A percentile compares a stretch with the other conserved stretches of the same genome.
These are phyloP conservation scores for Ischnura elegans DNA, from an alignment of 2,888 invertebrate species.

Conservation along the genomic window DNA sequence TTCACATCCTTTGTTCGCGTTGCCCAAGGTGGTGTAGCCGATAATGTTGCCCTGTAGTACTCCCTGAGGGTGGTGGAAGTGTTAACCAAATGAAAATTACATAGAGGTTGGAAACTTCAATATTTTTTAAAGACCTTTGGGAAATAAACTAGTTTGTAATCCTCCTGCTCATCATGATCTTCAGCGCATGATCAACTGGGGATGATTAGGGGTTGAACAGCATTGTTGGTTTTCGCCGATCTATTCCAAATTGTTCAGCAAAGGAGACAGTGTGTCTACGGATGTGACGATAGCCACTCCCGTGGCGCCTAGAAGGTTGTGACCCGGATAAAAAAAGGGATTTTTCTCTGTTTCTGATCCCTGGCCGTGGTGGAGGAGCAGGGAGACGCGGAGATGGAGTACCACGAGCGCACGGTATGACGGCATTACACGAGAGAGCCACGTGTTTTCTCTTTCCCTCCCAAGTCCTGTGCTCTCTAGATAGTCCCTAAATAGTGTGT, in stretches of 20 bases:
- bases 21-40: neutral
- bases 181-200: neutral
- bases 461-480: neutral
- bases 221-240: neutral
- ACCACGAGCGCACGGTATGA: slow-evolving; percentile 25
- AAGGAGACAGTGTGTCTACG: neutral
- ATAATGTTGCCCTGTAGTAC: neutral
- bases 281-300: neutral
- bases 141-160: neutral
- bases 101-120: neutral
- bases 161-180: neutral
- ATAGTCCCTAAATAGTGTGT: neutral
- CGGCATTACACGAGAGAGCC: neutral
- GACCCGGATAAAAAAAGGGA: neutral
- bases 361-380: neutral
- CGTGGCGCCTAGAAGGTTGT: neutral
- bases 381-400: neutral
- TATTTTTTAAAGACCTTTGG: neutral
- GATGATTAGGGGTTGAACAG: neutral
- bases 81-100: neutral
- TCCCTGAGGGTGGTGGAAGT: neutral
- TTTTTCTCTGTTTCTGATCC: neutral
- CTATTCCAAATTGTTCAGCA: neutral
- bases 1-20: neutral
- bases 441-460: neutral